Evolutionary conservation across 2,113 vertebrate genomes (phyloP).

Genomic region (Psilopsiagon aurifrons): DNA sequence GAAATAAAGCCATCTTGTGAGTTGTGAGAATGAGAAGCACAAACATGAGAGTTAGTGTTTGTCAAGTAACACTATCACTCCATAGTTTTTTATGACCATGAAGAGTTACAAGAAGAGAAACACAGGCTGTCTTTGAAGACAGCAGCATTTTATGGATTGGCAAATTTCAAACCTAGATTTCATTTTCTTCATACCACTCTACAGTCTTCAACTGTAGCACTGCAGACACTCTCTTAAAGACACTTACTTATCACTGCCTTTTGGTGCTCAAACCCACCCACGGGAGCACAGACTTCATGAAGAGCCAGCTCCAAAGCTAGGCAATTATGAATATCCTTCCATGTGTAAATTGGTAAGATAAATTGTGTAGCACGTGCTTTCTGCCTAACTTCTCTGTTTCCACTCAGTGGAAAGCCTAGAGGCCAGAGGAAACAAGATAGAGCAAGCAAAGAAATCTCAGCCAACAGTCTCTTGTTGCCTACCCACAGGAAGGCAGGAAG

Average conservation of each 20-base stretch:
- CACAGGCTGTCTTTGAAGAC: neutral
- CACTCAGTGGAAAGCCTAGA: neutral
- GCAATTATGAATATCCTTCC: neutral
- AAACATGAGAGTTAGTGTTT: neutral
- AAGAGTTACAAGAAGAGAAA: neutral
- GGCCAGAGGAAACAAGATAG: neutral
- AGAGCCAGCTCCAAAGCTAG: neutral
- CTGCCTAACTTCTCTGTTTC: neutral
- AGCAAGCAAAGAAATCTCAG: neutral
- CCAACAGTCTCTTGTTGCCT: neutral
- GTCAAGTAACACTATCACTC: neutral
- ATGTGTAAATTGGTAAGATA: neutral
- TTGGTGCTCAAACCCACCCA: neutral
- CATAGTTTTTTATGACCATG: neutral
- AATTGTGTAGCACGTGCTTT: neutral
- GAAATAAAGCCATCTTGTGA: neutral
- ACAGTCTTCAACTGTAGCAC: neutral
- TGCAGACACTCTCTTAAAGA: neutral
- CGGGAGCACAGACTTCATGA: neutral
- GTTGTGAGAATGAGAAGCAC: neutral
- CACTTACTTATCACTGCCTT: neutral
- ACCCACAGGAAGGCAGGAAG: constrained; percentile 23
- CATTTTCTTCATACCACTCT: neutral
- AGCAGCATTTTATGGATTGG: neutral
- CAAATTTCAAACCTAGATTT: neutral